Percentiles rank a stretch among this genome's conserved stretches.
Evolutionary conservation across 2,797 vertebrate genomes (phyloP).

Genomic region (Pteronotus mesoamericanus): DNA sequence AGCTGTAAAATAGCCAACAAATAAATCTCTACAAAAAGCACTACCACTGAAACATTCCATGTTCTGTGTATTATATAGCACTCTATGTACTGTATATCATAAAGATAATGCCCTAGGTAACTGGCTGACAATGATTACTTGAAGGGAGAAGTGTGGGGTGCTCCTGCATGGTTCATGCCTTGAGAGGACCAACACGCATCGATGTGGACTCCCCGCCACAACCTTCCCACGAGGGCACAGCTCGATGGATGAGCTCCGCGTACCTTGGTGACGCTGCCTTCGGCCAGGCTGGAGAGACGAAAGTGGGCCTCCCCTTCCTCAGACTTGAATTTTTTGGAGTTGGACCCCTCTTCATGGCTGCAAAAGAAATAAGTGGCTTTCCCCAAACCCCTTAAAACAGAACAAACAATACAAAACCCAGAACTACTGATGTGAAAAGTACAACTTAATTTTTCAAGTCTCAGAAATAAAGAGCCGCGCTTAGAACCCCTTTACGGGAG

Average conservation of each 20-base stretch:
- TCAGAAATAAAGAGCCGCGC: not conserved
- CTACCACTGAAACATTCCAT: not conserved
- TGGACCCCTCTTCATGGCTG: slow-evolving; percentile 85
- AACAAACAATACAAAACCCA: not conserved
- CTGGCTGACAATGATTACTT: not conserved
- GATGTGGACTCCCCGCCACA: not conserved
- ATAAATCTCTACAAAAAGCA: not conserved
- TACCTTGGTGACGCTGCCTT: slow-evolving; percentile 89
- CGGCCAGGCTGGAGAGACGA: slow-evolving; percentile 86
- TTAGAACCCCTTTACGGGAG: not conserved
- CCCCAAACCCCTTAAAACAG: not conserved
- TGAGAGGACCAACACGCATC: not conserved
- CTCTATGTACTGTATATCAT: not conserved
- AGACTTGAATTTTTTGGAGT: slow-evolving; percentile 85
- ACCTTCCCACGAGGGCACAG: not conserved
- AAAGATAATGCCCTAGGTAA: not conserved
- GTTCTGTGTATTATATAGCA: not conserved
- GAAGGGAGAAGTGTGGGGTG: not conserved
- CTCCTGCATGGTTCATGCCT: not conserved
- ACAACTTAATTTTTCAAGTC: not conserved
- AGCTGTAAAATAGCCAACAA: not conserved
- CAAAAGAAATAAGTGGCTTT: slow-evolving; percentile 42
- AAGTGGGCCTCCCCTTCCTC: slow-evolving; percentile 85
- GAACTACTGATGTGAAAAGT: not conserved
- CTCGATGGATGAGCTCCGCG: slow-evolving; percentile 70